These are phyloP conservation scores for Meriones psammophilus DNA, from an alignment of 2,797 vertebrate genomes.

Conservation along the genomic window DNA sequence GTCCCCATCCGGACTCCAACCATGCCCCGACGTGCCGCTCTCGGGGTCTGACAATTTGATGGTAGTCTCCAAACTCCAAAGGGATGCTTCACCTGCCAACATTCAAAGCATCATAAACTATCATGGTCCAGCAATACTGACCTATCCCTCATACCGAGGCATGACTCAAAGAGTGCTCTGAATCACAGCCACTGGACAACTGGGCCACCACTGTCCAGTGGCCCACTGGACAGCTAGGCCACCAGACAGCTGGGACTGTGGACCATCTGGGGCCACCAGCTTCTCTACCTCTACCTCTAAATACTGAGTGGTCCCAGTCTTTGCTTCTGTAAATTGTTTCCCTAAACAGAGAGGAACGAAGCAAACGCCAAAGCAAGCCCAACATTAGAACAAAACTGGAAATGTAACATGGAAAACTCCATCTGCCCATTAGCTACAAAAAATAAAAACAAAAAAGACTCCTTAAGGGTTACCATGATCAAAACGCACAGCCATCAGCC, in stretches of 20 bases:
- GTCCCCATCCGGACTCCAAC: neutral
- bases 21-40: neutral
- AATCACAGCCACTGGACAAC: neutral
- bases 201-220: neutral
- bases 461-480: slow-evolving; percentile 3
- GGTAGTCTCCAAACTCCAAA: neutral
- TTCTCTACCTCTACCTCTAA: slow-evolving; percentile 26
- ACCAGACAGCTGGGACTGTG: neutral
- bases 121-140: neutral
- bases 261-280: neutral
- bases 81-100: neutral
- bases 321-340: slow-evolving; percentile 13
- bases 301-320: neutral
- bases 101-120: neutral
- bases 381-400: slow-evolving; percentile 44
- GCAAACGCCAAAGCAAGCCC: slow-evolving; percentile 19
- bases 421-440: slow-evolving; percentile 12
- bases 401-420: neutral
- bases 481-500: slow-evolving; percentile 28
- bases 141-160: no score
- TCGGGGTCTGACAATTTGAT: neutral
- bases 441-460: slow-evolving; percentile 15
- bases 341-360: neutral
- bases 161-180: neutral
- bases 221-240: neutral